Evolutionary conservation across 2,113 vertebrate genomes (phyloP).

Genomic region (Proteles cristata): DNA sequence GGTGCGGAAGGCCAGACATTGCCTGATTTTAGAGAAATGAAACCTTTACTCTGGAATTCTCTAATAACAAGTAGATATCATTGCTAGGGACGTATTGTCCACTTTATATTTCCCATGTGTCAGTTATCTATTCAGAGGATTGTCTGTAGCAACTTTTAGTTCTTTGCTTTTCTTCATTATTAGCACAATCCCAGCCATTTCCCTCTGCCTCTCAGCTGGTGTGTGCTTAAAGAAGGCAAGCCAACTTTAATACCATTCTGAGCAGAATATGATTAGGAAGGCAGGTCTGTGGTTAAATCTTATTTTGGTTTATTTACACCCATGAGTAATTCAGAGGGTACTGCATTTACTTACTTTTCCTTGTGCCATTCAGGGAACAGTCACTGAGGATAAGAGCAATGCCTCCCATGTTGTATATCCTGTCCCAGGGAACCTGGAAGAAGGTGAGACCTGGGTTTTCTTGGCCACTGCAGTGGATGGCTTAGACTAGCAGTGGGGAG

Average conservation of each 20-base stretch:
- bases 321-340: not conserved
- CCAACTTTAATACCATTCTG: not conserved
- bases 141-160: not conserved
- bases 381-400: slow-evolving; percentile 95
- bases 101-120: not conserved
- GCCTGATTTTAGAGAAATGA: slow-evolving; percentile 18
- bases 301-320: slow-evolving; percentile 26
- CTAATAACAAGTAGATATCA: slow-evolving; percentile 2
- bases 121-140: not conserved
- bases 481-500: not conserved
- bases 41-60: slow-evolving; percentile 27
- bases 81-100: not conserved
- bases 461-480: not conserved
- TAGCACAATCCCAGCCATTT: slow-evolving; percentile 6
- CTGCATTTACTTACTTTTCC: not conserved
- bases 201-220: not conserved
- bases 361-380: slow-evolving; percentile 89
- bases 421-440: slow-evolving; percentile 94
- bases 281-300: not conserved
- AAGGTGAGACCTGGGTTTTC: slow-evolving; percentile 87
- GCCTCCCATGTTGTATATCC: slow-evolving; percentile 95
- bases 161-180: slow-evolving; percentile 11
- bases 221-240: slow-evolving; percentile 31
- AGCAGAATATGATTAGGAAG: slow-evolving; percentile 22
- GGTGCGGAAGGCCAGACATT: not conserved